Base-by-base conservation (phyloP, 2,113 vertebrate species). In the Coptodon rendalli region DNA sequence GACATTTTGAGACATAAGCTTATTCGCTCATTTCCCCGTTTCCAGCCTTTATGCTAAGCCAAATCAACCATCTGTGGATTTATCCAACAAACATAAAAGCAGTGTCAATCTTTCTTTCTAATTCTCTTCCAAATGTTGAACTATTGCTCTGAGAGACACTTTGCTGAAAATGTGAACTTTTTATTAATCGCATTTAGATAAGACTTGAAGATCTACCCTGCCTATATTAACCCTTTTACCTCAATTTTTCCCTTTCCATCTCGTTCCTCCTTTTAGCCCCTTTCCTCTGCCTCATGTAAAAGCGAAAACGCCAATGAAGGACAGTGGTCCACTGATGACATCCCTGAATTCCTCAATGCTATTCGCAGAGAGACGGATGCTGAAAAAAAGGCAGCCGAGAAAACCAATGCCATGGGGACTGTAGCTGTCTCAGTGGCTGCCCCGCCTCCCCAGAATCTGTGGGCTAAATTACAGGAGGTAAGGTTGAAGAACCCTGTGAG, bases 401-500 rank as follows among this genome's bases (percentile, higher is more conserved):
- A 91, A 31, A 31, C 17, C 54, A 91, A 86, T 22, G 4, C 57
- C 4, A 85, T 94, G 29, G 96, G 95, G 59, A 95, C 95, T 8
- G 95, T 96, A 1, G 96, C 95, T 0, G 96, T 97, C 68, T 95
- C 96, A 0, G 73, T 96, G 80, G 93, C 96, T 5, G 96, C 96
- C 17, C 95, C 96, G 0, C 94, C 95, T 59, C 92, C 95, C 7
- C 92, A 95, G 82, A 95, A 95, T 87, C 86, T 95, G 91, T 95
- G 8, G 96, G 96, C 92, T 57, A 96, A 99, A 12, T 96, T 99
- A n/a, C 94, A 97, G 12, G 97, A 98, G 76, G 97, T 98, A 89
- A 97, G 95, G 90, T 94, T 97, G 90, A 99, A 99, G 96, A 99
- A 99, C 91, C 98, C 99, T 0, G 96, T 99, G 88, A 99, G 98